These are phyloP conservation scores for Nansenia antarctica DNA, from an alignment of 2,113 vertebrate genomes.

Conservation along the genomic window DNA sequence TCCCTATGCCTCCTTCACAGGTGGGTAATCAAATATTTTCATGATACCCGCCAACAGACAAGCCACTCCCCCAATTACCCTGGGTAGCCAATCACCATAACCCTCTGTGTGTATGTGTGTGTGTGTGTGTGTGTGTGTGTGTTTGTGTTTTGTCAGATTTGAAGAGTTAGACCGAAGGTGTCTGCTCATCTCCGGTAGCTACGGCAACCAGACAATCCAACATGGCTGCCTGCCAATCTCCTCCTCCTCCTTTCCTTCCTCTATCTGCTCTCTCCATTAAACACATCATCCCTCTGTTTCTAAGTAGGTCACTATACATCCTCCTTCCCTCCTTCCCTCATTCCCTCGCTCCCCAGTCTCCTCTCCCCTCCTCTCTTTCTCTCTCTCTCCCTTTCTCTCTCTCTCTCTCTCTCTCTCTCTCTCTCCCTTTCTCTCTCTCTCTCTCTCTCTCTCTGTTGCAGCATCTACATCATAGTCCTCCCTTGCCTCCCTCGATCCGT, in stretches of 20 bases:
- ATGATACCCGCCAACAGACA: no score
- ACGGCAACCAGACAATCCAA: conserved; percentile 54
- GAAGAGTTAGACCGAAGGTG: not conserved
- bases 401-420: no score
- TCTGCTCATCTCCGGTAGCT: conserved; percentile 34
- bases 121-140: no score
- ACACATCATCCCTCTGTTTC: conserved; percentile 48
- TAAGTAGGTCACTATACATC: conserved; percentile 72
- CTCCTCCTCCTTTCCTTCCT: conserved; percentile 8
- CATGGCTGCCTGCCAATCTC: conserved; percentile 42
- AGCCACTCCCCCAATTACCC: no score
- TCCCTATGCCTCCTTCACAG: no score
- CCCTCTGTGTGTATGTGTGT: no score
- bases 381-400: not conserved
- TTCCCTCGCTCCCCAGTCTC: conserved; percentile 1
- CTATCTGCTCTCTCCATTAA: conserved; percentile 22
- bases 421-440: no score
- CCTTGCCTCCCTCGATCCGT: conserved; percentile 19
- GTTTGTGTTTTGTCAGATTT: not conserved
- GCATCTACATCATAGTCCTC: conserved; percentile 42
- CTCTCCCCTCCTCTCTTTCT: not conserved
- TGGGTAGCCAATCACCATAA: no score
- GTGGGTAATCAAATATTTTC: no score
- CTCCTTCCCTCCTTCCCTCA: conserved; percentile 27
- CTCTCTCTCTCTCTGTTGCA: conserved; percentile 1